Evolutionary conservation across 2,113 vertebrate genomes (phyloP), one percentile per base, ranked within the genome.

Genomic region (Dromaius novaehollandiae): DNA sequence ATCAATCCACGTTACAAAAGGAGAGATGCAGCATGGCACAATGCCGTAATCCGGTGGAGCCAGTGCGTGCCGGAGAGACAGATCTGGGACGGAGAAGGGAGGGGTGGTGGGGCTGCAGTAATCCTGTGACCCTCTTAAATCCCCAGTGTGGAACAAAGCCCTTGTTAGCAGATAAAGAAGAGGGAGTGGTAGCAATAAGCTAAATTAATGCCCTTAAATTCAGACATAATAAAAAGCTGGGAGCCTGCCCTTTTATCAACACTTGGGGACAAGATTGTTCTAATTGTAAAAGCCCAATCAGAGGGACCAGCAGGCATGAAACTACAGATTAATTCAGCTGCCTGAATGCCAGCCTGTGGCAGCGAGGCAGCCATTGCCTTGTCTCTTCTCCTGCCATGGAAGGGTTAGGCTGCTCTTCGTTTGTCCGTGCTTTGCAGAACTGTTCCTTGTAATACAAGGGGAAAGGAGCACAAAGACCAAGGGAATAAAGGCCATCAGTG

Each of bases 261-360:
- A 53, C 66, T 5, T 15, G 36, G 71, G 88, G 65, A 77, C 42
- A 85, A 96, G 90, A 79, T 76, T 93, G 63, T 80, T 55, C 76
- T 97, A 90, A 97, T 97, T 96, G 83, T 81, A 77, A 96, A 82
- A 88, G 53, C 60, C 61, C 86, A 90, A 82, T 90, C 76, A 95
- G 80, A 85, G 82, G 74, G 82, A 90, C 8, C 93, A 85, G 76
- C 25, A 56, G 91, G 79, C 89, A 86, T 88, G 91, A 86, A 95
- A 90, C 93, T 38, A 11, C 56, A 56, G 84, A 83, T 86, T 93
- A 73, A 77, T 92, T 97, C 86, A 89, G 71, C 70, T 44, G 18
- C 44, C 58, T 51, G 58, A 91, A 68, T 73, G 63, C 51, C 74
- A 87, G 0, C 16, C 51, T 81, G 44, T 73, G 66, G 30, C 66